Percentiles rank a stretch among this genome's conserved stretches.
Evolutionary conservation across 2,113 vertebrate genomes (phyloP).

Genomic region (Aythya baeri): DNA sequence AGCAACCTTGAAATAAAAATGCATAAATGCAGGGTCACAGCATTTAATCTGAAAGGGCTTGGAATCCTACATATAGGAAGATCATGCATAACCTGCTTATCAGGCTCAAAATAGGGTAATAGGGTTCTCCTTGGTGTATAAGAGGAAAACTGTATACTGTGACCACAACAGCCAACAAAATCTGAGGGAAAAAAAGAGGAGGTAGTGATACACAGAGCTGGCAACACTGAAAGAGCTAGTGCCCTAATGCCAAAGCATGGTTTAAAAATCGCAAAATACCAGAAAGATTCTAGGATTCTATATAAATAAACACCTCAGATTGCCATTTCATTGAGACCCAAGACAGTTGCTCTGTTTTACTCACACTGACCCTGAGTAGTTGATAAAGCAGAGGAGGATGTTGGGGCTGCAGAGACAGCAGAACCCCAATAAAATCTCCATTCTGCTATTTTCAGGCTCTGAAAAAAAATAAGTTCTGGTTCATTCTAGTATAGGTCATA

Average conservation of each 20-base stretch:
- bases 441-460: not conserved
- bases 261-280: not conserved
- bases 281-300: not conserved
- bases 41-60: not conserved
- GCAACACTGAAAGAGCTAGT: not conserved
- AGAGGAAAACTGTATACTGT: not conserved
- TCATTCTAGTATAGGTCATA: not conserved
- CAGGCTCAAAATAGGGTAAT: not conserved
- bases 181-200: not conserved
- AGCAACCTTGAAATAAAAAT: not conserved
- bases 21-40: not conserved
- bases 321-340: not conserved
- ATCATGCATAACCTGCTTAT: not conserved
- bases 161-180: not conserved
- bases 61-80: not conserved
- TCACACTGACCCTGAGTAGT: not conserved
- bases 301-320: not conserved
- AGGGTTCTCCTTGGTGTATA: not conserved
- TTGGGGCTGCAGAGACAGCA: not conserved
- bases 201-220: not conserved
- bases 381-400: not conserved
- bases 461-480: not conserved
- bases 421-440: not conserved
- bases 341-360: not conserved
- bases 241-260: not conserved